Evolutionary conservation across 1,140 invertebrate species (phyloP).

Genomic region (Pygmarrhopalites habei): DNA sequence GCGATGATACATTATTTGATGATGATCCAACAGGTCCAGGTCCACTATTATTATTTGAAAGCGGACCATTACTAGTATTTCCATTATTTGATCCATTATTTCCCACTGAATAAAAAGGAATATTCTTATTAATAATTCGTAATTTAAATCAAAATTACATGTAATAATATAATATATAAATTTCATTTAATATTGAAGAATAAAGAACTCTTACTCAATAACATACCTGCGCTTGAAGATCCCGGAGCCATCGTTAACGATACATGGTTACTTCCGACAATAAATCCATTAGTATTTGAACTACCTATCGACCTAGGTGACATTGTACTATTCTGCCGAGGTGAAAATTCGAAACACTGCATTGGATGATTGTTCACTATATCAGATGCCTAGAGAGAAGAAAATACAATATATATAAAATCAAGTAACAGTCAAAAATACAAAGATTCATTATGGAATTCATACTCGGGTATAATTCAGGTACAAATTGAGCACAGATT

Average conservation of each 20-base stretch:
- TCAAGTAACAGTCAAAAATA: too few species aligned
- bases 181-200: too few species aligned
- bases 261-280: slow-evolving; percentile 12
- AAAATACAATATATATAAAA: too few species aligned
- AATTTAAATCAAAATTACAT: too few species aligned
- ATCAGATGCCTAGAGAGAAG: not conserved
- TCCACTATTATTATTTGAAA: not conserved
- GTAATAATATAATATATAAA: too few species aligned
- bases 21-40: slow-evolving; percentile 24
- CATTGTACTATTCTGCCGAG: slow-evolving; percentile 23
- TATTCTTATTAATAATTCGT: too few species aligned
- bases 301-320: slow-evolving; percentile 17
- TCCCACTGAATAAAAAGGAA: too few species aligned
- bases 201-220: too few species aligned
- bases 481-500: too few species aligned
- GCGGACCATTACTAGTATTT: slow-evolving; percentile 12
- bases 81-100: slow-evolving; percentile 16
- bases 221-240: not conserved
- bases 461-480: too few species aligned
- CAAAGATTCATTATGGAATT: too few species aligned
- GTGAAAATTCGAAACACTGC: slow-evolving; percentile 35
- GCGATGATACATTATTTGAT: slow-evolving; percentile 17
- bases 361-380: slow-evolving; percentile 20
- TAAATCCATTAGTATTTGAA: slow-evolving; percentile 16
- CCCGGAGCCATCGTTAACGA: not conserved